Evolutionary conservation across 2,113 vertebrate species (phyloP).

Genomic region (Ammodytes marinus): DNA sequence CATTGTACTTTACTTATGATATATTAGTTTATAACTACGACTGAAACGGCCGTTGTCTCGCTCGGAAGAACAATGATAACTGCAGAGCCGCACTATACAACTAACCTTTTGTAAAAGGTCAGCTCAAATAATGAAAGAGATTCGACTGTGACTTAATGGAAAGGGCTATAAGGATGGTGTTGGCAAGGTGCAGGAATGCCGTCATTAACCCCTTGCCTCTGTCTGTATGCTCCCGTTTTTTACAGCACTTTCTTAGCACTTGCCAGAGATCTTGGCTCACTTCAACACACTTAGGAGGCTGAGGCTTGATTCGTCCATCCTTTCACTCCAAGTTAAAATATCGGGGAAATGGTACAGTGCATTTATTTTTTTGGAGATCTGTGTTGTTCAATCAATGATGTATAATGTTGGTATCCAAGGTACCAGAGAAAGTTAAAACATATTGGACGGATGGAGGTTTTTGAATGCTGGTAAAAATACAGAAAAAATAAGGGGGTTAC

Average conservation of each 20-base stretch:
- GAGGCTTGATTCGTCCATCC: not conserved
- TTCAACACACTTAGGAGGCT: not conserved
- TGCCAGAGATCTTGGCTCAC: not conserved
- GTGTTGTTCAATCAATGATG: not conserved
- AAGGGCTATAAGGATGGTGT: conserved; percentile 46
- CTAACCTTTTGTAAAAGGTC: conserved; percentile 81
- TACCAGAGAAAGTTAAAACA: conserved; percentile 39
- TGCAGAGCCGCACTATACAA: conserved; percentile 42
- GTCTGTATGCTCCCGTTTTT: conserved; percentile 1
- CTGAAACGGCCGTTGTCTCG: conserved; percentile 56
- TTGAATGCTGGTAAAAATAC: conserved; percentile 17
- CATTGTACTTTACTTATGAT: conserved; percentile 32
- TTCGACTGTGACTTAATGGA: conserved; percentile 71
- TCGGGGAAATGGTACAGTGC: not conserved
- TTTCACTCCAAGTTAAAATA: not conserved
- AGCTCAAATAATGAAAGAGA: conserved; percentile 72
- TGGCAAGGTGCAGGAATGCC: conserved; percentile 42
- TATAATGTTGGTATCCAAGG: conserved; percentile 4
- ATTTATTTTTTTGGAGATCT: not conserved
- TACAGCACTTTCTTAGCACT: conserved; percentile 3
- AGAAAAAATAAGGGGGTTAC: not conserved
- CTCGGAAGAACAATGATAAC: conserved; percentile 68
- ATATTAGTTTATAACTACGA: conserved; percentile 51
- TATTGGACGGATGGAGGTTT: not conserved
- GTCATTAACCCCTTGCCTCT: conserved; percentile 55